These are phyloP conservation scores for Anas bahamensis DNA, from an alignment of 2,797 vertebrate genomes.

Conservation along the genomic window DNA sequence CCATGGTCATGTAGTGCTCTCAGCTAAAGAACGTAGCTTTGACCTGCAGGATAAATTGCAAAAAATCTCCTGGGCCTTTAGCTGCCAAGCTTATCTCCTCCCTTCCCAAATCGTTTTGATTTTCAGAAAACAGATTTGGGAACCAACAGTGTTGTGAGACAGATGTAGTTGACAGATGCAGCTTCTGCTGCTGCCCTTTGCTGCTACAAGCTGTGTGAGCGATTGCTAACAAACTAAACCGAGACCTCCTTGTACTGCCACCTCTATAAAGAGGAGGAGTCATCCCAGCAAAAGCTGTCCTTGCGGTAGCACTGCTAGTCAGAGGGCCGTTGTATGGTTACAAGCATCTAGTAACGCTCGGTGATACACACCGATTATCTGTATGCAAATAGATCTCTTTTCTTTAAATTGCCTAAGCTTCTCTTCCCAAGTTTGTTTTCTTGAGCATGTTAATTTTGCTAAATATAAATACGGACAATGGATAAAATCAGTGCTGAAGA, in stretches of 20 bases:
- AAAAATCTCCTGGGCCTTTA: background rate
- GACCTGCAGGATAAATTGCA: background rate
- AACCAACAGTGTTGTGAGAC: background rate
- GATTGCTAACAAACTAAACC: background rate
- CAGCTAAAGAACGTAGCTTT: background rate
- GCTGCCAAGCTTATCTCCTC: background rate
- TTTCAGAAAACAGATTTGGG: constrained; percentile 32
- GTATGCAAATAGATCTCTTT: background rate
- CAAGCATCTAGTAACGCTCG: background rate
- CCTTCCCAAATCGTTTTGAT: background rate
- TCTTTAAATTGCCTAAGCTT: background rate
- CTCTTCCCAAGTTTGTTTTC: constrained; percentile 51
- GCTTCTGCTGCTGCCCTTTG: background rate
- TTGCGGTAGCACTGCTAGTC: background rate
- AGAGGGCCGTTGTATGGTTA: background rate
- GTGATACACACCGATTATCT: background rate
- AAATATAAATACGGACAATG: background rate
- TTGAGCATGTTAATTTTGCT: background rate
- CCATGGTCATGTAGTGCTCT: background rate
- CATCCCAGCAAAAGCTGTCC: background rate
- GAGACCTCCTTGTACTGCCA: background rate
- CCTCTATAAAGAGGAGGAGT: background rate
- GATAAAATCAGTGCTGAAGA: constrained; percentile 59
- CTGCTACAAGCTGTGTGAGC: background rate
- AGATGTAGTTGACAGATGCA: background rate